Evolutionary conservation across 2,797 vertebrate species (phyloP).

Genomic region (Spinibarbus caldwelli): DNA sequence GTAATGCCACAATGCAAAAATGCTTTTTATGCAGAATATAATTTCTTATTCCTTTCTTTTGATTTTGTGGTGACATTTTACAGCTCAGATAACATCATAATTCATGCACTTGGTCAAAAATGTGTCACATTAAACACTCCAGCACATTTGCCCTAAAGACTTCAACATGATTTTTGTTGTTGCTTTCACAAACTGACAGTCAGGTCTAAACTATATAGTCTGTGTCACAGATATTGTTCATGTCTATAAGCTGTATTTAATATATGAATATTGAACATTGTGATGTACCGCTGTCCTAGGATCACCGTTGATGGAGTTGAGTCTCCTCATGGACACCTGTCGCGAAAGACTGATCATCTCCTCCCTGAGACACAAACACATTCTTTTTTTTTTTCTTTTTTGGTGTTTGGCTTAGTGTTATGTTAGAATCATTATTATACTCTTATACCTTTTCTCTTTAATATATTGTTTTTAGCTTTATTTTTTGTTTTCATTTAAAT

Average conservation of each 20-base stretch:
- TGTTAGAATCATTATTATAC: no score
- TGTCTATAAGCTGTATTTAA: neutral
- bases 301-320: slow-evolving; percentile 80
- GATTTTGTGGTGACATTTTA: neutral
- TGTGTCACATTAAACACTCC: no score
- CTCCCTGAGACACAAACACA: slow-evolving; percentile 66
- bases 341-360: slow-evolving; percentile 79
- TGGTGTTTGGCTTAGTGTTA: no score
- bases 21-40: neutral
- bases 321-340: slow-evolving; percentile 77
- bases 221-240: neutral
- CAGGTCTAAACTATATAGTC: no score
- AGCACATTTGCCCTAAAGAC: neutral
- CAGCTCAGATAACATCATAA: no score
- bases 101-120: no score
- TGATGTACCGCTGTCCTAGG: slow-evolving; percentile 72
- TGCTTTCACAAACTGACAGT: neutral
- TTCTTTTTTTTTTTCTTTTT: no score
- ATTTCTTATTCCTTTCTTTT: neutral
- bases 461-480: no score
- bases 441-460: no score
- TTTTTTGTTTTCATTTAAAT: no score
- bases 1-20: neutral
- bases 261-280: neutral
- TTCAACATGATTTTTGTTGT: neutral